Evolutionary conservation across 2,113 vertebrate species (phyloP).

Genomic region (Puntigrus tetrazona): DNA sequence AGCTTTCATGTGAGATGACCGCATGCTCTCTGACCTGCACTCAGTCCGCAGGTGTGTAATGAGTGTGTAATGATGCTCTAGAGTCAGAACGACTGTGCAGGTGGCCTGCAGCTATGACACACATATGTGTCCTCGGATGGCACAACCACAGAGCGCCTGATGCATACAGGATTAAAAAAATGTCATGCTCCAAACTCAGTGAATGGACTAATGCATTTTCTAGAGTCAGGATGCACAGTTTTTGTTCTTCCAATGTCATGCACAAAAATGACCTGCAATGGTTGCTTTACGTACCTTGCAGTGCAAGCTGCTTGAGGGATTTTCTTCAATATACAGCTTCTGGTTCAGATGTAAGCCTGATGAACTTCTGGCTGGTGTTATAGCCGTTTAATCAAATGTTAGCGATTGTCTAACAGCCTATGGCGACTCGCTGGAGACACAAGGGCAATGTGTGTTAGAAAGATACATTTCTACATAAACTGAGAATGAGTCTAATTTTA

Average conservation of each 20-base stretch:
- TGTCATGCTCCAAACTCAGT: not conserved
- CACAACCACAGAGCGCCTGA: not conserved
- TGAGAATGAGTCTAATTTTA: not conserved
- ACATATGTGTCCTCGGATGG: not conserved
- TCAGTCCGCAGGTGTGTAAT: conserved; percentile 16
- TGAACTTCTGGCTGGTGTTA: not conserved
- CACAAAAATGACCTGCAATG: not conserved
- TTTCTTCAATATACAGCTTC: not conserved
- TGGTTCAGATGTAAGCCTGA: not conserved
- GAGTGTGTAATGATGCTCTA: conserved; percentile 18
- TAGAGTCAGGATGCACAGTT: not conserved
- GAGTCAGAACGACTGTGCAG: conserved; percentile 15
- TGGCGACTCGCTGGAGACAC: no score
- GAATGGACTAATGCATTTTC: not conserved
- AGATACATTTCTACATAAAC: not conserved
- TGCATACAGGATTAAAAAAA: not conserved
- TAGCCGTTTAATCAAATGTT: not conserved
- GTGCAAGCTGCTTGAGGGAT: not conserved
- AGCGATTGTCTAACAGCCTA: not conserved
- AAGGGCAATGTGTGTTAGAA: not conserved
- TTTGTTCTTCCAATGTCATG: not conserved
- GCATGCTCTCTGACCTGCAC: conserved; percentile 16
- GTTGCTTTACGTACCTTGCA: not conserved
- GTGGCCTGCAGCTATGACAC: not conserved
- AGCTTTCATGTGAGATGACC: conserved; percentile 28